Conservation (phyloP, 2,888 invertebrate species). For the Eupeodes luniger region DNA sequence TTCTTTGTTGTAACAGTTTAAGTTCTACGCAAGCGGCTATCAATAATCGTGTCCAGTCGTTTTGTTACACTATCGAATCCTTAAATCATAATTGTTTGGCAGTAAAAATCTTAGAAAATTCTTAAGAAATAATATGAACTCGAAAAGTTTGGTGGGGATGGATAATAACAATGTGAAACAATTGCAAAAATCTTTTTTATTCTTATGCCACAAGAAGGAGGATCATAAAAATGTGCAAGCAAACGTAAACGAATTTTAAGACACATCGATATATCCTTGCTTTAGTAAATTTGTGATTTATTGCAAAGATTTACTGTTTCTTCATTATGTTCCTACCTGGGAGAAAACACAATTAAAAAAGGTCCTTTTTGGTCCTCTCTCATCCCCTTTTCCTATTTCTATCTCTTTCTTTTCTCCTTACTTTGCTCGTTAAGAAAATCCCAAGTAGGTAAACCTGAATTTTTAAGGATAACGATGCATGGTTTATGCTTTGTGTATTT, state of each 20-base stretch:
- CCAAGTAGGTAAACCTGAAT: conserved; percentile 49
- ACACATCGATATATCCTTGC: conserved; percentile 27
- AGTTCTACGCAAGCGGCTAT: conserved; percentile 32
- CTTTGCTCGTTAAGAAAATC: conserved; percentile 23
- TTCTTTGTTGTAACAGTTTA: background rate
- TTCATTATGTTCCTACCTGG: conserved; percentile 46
- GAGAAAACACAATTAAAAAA: background rate
- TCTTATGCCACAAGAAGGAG: conserved; percentile 26
- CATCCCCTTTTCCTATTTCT: conserved; percentile 1
- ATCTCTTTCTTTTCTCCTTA: background rate
- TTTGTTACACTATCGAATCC: conserved; percentile 24
- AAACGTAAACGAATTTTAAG: conserved; percentile 5
- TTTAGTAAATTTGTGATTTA: conserved; percentile 68
- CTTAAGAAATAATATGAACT: conserved; percentile 6
- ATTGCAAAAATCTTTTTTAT: conserved; percentile 56
- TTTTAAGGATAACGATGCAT: conserved; percentile 48
- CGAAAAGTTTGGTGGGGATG: conserved; percentile 22
- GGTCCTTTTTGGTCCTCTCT: conserved; percentile 23
- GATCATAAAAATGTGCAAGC: conserved; percentile 49
- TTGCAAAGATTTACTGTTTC: conserved; percentile 59
- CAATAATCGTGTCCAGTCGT: conserved; percentile 45
- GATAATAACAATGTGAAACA: conserved; percentile 45
- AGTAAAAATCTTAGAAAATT: conserved; percentile 35
- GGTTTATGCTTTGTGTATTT: conserved; percentile 1
- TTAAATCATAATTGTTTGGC: conserved; percentile 38